Conservation (phyloP, 2,113 vertebrate species). For the Dicaeum eximium region DNA sequence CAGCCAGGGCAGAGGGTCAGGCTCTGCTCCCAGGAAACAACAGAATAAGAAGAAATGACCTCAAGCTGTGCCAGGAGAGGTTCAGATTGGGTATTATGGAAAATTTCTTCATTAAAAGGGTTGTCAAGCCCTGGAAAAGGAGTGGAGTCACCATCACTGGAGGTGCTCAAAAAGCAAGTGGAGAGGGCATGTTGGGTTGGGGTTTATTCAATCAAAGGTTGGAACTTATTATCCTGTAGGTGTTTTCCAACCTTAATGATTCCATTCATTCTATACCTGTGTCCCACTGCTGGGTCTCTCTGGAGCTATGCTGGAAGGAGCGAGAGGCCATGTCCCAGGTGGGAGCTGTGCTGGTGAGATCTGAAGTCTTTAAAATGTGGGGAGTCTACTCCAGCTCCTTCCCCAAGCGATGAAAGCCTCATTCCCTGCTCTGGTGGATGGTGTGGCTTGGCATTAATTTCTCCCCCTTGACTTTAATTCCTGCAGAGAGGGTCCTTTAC, state of each 20-base stretch:
- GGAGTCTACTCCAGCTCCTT: not conserved
- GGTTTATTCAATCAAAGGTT: not conserved
- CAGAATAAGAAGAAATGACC: not conserved
- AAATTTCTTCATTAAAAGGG: not conserved
- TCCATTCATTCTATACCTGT: not conserved
- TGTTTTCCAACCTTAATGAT: not conserved
- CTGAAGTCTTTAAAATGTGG: not conserved
- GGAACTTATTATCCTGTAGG: not conserved
- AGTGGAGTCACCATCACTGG: not conserved
- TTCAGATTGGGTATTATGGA: not conserved
- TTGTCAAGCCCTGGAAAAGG: not conserved
- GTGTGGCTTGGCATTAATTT: not conserved
- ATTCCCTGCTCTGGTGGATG: not conserved
- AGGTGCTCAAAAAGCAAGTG: not conserved
- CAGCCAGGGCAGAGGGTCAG: fast-evolving
- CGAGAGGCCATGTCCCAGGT: fast-evolving
- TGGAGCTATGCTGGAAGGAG: too few species aligned
- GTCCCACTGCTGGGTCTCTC: not conserved
- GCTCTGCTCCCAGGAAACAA: not conserved
- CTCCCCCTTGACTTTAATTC: not conserved
- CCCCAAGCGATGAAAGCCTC: not conserved
- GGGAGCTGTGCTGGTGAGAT: not conserved
- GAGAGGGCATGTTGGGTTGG: not conserved
- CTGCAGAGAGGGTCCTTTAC: not conserved
- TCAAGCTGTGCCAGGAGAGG: not conserved